A percentile compares a stretch with the other conserved stretches of the same genome.
These are phyloP conservation scores for Reinhardtius hippoglossoides DNA, from an alignment of 2,113 vertebrate genomes.

Conservation along the genomic window DNA sequence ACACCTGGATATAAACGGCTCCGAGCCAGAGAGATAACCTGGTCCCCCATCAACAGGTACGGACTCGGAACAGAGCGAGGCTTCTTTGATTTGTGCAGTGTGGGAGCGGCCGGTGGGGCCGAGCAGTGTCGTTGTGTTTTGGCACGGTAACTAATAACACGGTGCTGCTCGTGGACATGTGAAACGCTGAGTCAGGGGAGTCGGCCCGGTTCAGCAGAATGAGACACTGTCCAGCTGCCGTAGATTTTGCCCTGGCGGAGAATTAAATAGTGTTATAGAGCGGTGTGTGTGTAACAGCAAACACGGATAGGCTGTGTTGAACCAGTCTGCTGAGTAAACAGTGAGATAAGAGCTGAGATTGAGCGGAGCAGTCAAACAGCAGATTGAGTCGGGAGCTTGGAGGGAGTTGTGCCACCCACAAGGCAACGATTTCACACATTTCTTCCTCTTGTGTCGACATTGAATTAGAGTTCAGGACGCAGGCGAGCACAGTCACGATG, in stretches of 20 bases:
- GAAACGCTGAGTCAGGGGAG: background rate
- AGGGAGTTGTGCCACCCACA: background rate
- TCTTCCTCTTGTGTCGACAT: background rate
- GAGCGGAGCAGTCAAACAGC: constrained; percentile 13
- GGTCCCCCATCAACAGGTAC: constrained; percentile 62
- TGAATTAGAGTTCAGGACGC: background rate
- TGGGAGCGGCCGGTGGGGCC: background rate
- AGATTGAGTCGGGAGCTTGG: constrained; percentile 12
- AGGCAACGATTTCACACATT: constrained; percentile 1
- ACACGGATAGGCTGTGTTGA: constrained; percentile 13
- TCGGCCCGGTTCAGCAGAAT: background rate
- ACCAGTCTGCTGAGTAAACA: constrained; percentile 33
- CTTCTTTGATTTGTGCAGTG: too few relatives aligned
- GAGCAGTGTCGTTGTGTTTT: background rate
- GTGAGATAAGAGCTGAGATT: constrained; percentile 27
- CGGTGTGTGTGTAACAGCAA: constrained; percentile 15
- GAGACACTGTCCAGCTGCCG: background rate
- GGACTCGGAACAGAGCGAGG: background rate
- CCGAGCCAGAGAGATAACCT: constrained; percentile 45
- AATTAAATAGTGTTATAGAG: constrained; percentile 27
- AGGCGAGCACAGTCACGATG: background rate
- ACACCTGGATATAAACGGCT: constrained; percentile 28
- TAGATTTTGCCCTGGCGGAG: background rate
- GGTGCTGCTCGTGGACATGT: background rate
- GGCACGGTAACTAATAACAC: background rate